Conservation (phyloP, 2,113 vertebrate species). For the Nycticorax nycticorax region DNA sequence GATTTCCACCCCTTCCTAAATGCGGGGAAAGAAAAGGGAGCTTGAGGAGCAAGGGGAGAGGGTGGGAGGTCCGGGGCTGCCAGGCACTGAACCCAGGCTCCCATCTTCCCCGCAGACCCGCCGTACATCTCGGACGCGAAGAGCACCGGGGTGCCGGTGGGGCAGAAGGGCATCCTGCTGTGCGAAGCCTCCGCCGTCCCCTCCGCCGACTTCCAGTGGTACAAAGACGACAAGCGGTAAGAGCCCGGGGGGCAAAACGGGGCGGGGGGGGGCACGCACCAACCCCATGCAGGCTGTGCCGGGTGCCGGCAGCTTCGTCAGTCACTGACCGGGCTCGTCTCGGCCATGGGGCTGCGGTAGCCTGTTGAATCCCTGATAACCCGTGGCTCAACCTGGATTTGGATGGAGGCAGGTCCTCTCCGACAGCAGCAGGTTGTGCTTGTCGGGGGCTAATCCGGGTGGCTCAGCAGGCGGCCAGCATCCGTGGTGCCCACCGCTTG, state of each 20-base stretch:
- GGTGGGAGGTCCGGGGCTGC: accelerated
- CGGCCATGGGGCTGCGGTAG: accelerated
- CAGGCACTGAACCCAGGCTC: accelerated
- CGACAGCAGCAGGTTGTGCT: not conserved
- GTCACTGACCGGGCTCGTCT: too few species aligned
- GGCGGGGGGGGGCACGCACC: accelerated
- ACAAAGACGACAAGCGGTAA: slow-evolving; percentile 93
- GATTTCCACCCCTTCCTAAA: not conserved
- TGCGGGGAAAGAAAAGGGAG: not conserved
- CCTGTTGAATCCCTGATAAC: accelerated
- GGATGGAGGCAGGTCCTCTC: not conserved
- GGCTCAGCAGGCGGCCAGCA: not conserved
- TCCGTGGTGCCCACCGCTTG: not conserved
- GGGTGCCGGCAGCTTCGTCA: not conserved
- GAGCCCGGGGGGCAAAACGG: accelerated
- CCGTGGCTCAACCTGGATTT: not conserved
- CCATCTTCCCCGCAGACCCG: slow-evolving; percentile 77
- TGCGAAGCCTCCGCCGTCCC: slow-evolving; percentile 93
- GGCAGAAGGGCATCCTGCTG: slow-evolving; percentile 88
- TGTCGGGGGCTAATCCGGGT: not conserved
- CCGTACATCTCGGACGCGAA: slow-evolving; percentile 89
- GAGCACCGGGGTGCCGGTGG: slow-evolving; percentile 88
- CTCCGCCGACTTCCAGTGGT: slow-evolving; percentile 93
- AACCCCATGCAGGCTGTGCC: accelerated
- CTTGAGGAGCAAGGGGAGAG: not conserved